These are phyloP conservation scores for Lampropteryx suffumata DNA, from an alignment of 2,888 invertebrate genomes.

Conservation along the genomic window DNA sequence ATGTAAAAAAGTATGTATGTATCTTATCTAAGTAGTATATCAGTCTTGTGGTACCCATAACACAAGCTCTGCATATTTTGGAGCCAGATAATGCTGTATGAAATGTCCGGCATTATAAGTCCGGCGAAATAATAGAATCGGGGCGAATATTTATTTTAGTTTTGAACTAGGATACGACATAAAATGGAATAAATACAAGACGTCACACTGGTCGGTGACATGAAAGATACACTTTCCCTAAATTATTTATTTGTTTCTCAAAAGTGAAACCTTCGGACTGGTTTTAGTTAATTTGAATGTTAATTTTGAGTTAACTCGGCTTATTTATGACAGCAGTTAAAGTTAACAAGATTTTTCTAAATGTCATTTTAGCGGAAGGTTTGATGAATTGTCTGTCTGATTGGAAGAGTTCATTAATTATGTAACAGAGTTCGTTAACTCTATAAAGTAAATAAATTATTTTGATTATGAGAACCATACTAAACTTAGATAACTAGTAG, in stretches of 20 bases:
- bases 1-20: too few relatives aligned
- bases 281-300: slow-evolving; percentile 33
- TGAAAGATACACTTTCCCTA: slow-evolving; percentile 29
- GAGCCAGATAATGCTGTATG: too few relatives aligned
- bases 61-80: too few relatives aligned
- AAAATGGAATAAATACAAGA: slow-evolving; percentile 23
- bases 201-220: slow-evolving; percentile 17
- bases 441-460: slow-evolving; percentile 9
- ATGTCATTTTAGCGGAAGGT: slow-evolving; percentile 20
- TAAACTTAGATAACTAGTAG: too few relatives aligned
- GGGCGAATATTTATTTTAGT: not conserved
- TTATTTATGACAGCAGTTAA: slow-evolving; percentile 30
- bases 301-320: slow-evolving; percentile 32
- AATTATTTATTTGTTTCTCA: slow-evolving; percentile 28
- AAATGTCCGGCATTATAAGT: too few relatives aligned
- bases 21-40: too few relatives aligned
- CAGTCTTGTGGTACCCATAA: too few relatives aligned
- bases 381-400: slow-evolving; percentile 24
- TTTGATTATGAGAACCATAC: too few relatives aligned
- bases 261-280: slow-evolving; percentile 34
- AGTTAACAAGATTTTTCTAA: slow-evolving; percentile 26
- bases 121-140: too few relatives aligned
- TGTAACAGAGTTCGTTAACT: slow-evolving; percentile 14
- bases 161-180: slow-evolving; percentile 9
- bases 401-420: slow-evolving; percentile 19